Conservation (phyloP, 2,888 invertebrate genomes). For the Drosophila yooni region DNA sequence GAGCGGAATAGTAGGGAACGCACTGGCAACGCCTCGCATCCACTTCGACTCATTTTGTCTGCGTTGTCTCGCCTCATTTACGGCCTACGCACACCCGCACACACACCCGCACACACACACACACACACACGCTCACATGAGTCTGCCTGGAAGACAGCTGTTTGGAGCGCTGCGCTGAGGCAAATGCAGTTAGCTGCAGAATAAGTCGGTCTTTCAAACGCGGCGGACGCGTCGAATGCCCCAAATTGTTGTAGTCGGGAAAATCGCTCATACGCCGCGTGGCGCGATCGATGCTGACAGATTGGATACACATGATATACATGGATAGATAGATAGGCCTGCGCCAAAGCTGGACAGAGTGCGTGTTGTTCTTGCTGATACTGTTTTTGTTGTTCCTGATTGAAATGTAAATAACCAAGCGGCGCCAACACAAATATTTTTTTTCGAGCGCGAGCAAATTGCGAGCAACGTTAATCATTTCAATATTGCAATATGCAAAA, state of each 20-base stretch:
- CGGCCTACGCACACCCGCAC: slow-evolving; percentile 70
- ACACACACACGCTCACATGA: slow-evolving; percentile 21
- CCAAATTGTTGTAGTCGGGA: slow-evolving; percentile 12
- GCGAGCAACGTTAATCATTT: slow-evolving; percentile 55
- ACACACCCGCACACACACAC: slow-evolving; percentile 17
- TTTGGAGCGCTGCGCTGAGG: slow-evolving; percentile 56
- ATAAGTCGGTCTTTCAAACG: slow-evolving; percentile 76
- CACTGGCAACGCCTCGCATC: slow-evolving; percentile 5
- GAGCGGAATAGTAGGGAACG: slow-evolving; percentile 38
- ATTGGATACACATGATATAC: slow-evolving; percentile 2
- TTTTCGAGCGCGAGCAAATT: slow-evolving; percentile 9
- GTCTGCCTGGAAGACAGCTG: slow-evolving; percentile 75
- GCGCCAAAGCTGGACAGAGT: slow-evolving; percentile 31
- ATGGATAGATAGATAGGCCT: not conserved
- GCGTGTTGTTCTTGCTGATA: slow-evolving; percentile 3
- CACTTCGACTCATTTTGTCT: slow-evolving; percentile 44
- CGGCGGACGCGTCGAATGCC: slow-evolving; percentile 60
- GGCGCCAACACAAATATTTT: slow-evolving; percentile 65
- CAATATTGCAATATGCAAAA: slow-evolving; percentile 23
- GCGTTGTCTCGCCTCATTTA: slow-evolving; percentile 69
- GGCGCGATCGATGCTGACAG: slow-evolving; percentile 54
- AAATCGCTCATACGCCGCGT: slow-evolving; percentile 70
- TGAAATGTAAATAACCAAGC: slow-evolving; percentile 70
- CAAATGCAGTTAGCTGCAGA: slow-evolving; percentile 64
- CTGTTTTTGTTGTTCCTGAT: slow-evolving; percentile 44